These are phyloP conservation scores for Smutsia temminckii DNA, from an alignment of 2,797 vertebrate genomes.

Conservation along the genomic window DNA sequence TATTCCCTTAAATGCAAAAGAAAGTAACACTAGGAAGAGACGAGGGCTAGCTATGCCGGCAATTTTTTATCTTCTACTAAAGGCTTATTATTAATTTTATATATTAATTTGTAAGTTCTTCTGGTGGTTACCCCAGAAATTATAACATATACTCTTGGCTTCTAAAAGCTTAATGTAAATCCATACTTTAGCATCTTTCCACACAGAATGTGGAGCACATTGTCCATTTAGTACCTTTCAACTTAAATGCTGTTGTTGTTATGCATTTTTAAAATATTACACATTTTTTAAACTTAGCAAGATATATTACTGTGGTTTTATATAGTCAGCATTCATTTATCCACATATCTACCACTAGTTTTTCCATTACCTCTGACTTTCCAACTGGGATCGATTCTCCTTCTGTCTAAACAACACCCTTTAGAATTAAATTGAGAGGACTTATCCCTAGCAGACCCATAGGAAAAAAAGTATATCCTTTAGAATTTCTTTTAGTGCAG, in stretches of 20 bases:
- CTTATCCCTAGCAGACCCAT: not conserved
- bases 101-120: not conserved
- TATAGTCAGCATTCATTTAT: not conserved
- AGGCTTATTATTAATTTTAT: slow-evolving; percentile 5
- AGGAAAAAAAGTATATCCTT: not conserved
- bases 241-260: not conserved
- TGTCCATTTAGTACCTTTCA: not conserved
- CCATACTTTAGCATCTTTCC: not conserved
- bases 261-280: not conserved
- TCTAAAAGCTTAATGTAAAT: slow-evolving; percentile 5
- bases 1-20: slow-evolving; percentile 8
- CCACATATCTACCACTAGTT: not conserved
- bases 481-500: not conserved
- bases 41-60: not conserved
- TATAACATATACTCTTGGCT: not conserved
- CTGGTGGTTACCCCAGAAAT: not conserved
- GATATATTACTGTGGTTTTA: not conserved
- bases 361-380: not conserved
- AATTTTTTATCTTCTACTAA: not conserved
- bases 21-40: not conserved
- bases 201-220: not conserved
- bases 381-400: not conserved
- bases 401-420: not conserved
- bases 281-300: not conserved
- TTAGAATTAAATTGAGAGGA: not conserved